Evolutionary conservation across 2,797 vertebrate genomes (phyloP).

Genomic region (Sebastes hubbsi): DNA sequence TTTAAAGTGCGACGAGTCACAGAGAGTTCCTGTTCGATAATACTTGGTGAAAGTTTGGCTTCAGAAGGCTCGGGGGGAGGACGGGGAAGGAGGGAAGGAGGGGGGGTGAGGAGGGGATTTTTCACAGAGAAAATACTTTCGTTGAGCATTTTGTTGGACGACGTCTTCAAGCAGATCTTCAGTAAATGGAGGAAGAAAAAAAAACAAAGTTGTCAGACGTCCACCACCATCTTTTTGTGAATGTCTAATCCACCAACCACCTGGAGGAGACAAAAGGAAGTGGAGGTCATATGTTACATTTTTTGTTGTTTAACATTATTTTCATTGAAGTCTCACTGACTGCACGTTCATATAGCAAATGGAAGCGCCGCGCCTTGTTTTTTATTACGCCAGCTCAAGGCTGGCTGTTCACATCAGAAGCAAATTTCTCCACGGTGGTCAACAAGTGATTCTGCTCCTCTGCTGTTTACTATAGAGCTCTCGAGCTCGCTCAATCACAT

Average conservation of each 20-base stretch:
- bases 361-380: fast-evolving
- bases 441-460: too few species aligned
- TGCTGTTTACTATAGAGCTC: too few species aligned
- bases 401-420: too few species aligned
- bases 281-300: too few species aligned
- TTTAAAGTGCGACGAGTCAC: constrained; percentile 91
- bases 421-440: too few species aligned
- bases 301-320: too few species aligned
- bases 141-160: constrained; percentile 87
- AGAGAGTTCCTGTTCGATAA: constrained; percentile 90
- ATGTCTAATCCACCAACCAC: constrained; percentile 95
- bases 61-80: constrained; percentile 72
- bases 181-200: constrained; percentile 88
- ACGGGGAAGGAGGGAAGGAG: too few species aligned
- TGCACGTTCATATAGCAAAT: too few species aligned
- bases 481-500: too few species aligned
- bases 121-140: constrained; percentile 84
- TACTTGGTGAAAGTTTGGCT: constrained; percentile 92
- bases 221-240: constrained; percentile 98
- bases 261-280: constrained; percentile 69
- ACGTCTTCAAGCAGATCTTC: constrained; percentile 92
- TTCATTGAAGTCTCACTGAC: too few species aligned
- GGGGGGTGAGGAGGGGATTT: background rate
- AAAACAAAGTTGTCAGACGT: constrained; percentile 83
- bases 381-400: too few species aligned